A percentile compares a stretch with the other conserved stretches of the same genome.
Conservation (phyloP, 2,113 vertebrate genomes). For the Zosterops pallidus region DNA sequence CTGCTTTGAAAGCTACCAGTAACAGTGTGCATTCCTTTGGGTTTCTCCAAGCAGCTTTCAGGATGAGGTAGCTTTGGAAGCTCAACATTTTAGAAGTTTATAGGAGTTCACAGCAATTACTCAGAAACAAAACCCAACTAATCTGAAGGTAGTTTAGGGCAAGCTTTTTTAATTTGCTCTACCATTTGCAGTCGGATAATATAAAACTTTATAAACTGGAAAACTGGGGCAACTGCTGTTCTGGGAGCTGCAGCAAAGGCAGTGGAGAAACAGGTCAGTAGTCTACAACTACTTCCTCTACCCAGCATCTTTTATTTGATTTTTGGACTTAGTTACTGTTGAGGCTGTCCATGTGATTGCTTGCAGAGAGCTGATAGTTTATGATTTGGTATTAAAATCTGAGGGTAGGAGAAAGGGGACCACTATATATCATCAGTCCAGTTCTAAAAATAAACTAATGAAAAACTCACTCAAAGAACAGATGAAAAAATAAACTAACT, state of each 20-base stretch:
- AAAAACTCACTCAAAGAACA: neutral
- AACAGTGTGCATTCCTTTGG: neutral
- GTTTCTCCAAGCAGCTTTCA: neutral
- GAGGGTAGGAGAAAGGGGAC: neutral
- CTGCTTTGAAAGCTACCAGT: neutral
- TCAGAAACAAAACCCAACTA: neutral
- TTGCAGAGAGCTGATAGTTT: neutral
- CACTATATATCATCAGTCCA: neutral
- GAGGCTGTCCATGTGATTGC: neutral
- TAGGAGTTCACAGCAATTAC: neutral
- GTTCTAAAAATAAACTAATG: neutral
- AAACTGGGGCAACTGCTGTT: neutral
- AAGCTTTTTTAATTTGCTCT: neutral
- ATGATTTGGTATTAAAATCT: neutral
- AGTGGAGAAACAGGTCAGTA: neutral
- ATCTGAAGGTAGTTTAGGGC: neutral
- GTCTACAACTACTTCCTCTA: neutral
- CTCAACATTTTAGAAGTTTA: neutral
- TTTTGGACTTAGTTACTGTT: neutral
- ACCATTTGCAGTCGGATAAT: neutral
- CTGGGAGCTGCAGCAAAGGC: neutral
- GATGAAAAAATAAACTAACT: neutral
- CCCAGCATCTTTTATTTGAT: neutral
- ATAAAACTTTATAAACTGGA: conserved; percentile 13
- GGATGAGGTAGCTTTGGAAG: neutral